phyloP scores from a whole-genome alignment of 2,113 vertebrate species.

The Rallus limicola region DNA sequence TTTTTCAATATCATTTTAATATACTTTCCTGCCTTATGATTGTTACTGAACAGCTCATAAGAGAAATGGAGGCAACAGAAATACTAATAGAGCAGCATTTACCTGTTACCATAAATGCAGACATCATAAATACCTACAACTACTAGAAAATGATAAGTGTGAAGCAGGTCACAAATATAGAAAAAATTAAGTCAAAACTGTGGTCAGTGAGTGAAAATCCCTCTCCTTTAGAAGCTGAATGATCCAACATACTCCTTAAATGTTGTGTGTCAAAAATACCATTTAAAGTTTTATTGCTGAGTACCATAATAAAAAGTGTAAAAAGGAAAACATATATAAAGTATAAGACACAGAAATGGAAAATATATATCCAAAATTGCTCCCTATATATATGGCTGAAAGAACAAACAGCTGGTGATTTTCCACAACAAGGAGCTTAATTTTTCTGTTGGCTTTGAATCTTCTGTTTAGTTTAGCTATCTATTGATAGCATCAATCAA shows the following conservation, averaged over 20 bases:
- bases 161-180: neutral
- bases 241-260: neutral
- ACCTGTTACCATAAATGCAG: neutral
- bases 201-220: neutral
- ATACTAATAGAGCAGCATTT: neutral
- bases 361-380: neutral
- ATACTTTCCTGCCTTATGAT: neutral
- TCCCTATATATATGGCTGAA: neutral
- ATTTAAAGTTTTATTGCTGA: neutral
- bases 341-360: neutral
- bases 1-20: neutral
- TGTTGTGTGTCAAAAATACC: neutral
- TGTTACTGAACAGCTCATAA: neutral
- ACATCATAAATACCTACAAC: neutral
- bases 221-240: neutral
- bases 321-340: neutral
- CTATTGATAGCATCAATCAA: neutral
- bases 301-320: neutral
- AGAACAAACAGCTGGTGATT: neutral
- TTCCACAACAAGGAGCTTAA: neutral
- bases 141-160: neutral
- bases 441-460: neutral
- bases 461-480: neutral
- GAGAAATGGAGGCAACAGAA: neutral
- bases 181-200: neutral